Percentiles rank a stretch among this genome's conserved stretches.
These are phyloP conservation scores for Zaprionus camerounensis DNA, from an alignment of 1,140 invertebrate genomes.

Conservation along the genomic window DNA sequence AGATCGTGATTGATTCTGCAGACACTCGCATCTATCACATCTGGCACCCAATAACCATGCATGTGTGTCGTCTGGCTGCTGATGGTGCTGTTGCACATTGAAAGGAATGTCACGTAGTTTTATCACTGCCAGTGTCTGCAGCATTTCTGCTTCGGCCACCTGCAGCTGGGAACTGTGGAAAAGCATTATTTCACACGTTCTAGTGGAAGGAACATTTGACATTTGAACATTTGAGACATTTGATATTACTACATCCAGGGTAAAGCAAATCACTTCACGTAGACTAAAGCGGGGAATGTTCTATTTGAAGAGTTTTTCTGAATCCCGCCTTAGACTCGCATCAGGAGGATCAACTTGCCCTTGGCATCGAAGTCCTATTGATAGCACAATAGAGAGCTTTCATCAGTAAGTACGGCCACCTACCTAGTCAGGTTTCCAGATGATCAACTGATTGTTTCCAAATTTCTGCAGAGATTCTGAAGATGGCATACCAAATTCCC, in stretches of 20 bases:
- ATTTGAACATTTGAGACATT: no score
- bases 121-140: slow-evolving; percentile 59
- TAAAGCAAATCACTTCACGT: slow-evolving; percentile 56
- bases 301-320: slow-evolving; percentile 96
- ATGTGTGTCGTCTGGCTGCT: no score
- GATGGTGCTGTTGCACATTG: slow-evolving; percentile 95
- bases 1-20: slow-evolving; percentile 97
- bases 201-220: slow-evolving; percentile 87
- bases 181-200: slow-evolving; percentile 72
- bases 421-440: slow-evolving; percentile 98
- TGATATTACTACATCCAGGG: slow-evolving; percentile 66
- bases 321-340: slow-evolving; percentile 91
- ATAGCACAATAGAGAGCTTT: slow-evolving; percentile 93
- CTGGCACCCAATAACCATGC: slow-evolving; percentile 97
- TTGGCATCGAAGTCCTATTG: slow-evolving; percentile 91
- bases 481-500: slow-evolving; percentile 94
- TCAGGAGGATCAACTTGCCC: slow-evolving; percentile 93
- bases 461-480: slow-evolving; percentile 90
- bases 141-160: no score
- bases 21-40: slow-evolving; percentile 96
- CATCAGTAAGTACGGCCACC: slow-evolving; percentile 88
- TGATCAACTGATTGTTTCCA: slow-evolving; percentile 92
- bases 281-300: slow-evolving; percentile 88
- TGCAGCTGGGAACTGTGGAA: slow-evolving; percentile 71
- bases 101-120: slow-evolving; percentile 92